Base-by-base conservation (phyloP, 1,140 invertebrate genomes). In the Hycleus cichorii region DNA sequence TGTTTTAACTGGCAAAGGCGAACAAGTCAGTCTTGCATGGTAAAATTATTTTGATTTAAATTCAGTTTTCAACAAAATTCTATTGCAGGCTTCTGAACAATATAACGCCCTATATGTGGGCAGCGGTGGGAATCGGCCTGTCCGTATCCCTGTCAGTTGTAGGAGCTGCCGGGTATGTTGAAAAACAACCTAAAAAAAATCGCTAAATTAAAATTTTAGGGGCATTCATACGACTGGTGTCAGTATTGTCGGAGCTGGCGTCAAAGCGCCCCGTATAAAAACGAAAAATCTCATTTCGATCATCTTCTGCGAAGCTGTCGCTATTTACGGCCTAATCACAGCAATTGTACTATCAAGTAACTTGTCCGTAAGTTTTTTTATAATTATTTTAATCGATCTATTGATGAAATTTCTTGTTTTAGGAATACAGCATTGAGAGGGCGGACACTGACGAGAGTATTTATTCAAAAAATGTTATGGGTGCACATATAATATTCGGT, bases 251-350 rank as follows among this genome's bases (percentile, higher is more conserved):
- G 97, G 97, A 52, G 97, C 90, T 63, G 97, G 97, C 73, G 96
- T 99, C 0, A 98, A 98, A 79, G 94, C 96, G 12, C 97, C 97
- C 4, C 81, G 97, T 67, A 99, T 99, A 72, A 95, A 98, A 77
- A 99, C 97, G 47, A 99, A 99, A 78, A 99, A 99, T 78, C 84
- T 99, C 65, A 97, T 99, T 60, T 93, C 90, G 51, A 91, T 95
- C 64, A 95, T 95, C 72, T 95, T 95, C 75, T 95, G 92, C 73
- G 92, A 95, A 78, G 92, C 92, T 68, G 92, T 95, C 0, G 92
- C 92, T 40, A 95, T 95, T 75, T 95, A 95, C 75, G 92, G 92
- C 9, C 81, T 95, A 10, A 95, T 95, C 65, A 91, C 91, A 71
- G 90, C 92, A 10, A 94, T 95, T 68, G 89, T 95, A 6, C 80